These are phyloP conservation scores for Actenoides lindsayi DNA, from an alignment of 2,113 vertebrate genomes.

Conservation along the genomic window DNA sequence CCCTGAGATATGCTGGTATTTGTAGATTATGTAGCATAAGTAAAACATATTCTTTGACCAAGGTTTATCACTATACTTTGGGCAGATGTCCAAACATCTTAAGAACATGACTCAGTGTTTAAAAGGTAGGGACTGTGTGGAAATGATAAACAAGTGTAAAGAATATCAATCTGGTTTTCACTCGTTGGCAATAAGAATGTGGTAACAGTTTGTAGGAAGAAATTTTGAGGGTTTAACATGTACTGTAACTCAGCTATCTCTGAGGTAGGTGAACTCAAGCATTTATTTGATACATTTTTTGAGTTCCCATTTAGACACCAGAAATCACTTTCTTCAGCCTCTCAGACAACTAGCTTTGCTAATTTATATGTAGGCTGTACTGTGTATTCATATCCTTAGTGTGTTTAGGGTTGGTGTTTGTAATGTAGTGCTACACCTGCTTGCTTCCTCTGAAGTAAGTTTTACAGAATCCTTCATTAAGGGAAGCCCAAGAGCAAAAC, in stretches of 20 bases:
- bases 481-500: background rate
- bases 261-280: background rate
- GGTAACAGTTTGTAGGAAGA: background rate
- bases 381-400: background rate
- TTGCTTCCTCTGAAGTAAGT: background rate
- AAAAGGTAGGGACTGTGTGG: background rate
- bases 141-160: background rate
- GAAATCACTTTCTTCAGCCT: background rate
- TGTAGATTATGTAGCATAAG: background rate
- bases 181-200: background rate
- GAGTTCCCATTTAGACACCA: background rate
- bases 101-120: background rate
- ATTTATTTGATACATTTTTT: background rate
- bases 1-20: background rate
- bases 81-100: background rate
- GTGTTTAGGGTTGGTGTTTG: background rate
- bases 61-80: background rate
- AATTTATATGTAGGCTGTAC: background rate
- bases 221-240: background rate
- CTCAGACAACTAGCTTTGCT: background rate
- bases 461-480: background rate
- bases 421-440: background rate
- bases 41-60: background rate
- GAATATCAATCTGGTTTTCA: constrained; percentile 21
- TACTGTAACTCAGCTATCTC: background rate